Conservation (phyloP, 2,888 invertebrate genomes). For the Aleiodes alternator region DNA sequence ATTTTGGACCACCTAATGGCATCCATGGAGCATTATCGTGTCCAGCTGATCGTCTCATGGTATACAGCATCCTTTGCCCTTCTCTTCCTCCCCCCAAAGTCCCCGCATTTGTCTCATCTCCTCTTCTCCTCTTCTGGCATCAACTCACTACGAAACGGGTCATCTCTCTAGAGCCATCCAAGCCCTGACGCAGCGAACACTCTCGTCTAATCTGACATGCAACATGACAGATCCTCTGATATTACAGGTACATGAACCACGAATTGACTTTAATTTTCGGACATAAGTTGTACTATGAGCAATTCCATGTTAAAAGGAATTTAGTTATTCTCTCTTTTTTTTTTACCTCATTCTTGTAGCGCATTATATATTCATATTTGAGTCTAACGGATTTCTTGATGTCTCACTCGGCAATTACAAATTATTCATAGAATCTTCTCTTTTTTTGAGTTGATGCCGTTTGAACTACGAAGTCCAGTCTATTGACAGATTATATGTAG, state of each 20-base stretch:
- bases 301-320: slow-evolving; percentile 6
- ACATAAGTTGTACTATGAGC: slow-evolving; percentile 18
- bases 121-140: slow-evolving; percentile 11
- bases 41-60: slow-evolving; percentile 19
- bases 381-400: neutral
- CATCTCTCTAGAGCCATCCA: slow-evolving; percentile 48
- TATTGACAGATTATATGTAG: no score
- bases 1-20: slow-evolving; percentile 21
- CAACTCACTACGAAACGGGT: slow-evolving; percentile 28
- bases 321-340: no score
- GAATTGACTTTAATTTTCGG: slow-evolving; percentile 60
- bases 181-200: slow-evolving; percentile 47
- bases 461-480: no score
- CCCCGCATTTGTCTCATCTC: neutral
- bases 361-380: no score
- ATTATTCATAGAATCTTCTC: no score
- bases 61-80: neutral
- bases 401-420: neutral
- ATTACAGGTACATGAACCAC: slow-evolving; percentile 57
- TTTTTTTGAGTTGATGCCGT: no score
- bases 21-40: neutral
- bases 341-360: no score
- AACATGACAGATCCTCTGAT: slow-evolving; percentile 61
- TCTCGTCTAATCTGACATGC: slow-evolving; percentile 64
- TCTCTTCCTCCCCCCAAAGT: neutral